A percentile compares a stretch with the other conserved stretches of the same genome.
phyloP scores from a whole-genome alignment of 2,888 invertebrate species.

The Sesia bembeciformis region DNA sequence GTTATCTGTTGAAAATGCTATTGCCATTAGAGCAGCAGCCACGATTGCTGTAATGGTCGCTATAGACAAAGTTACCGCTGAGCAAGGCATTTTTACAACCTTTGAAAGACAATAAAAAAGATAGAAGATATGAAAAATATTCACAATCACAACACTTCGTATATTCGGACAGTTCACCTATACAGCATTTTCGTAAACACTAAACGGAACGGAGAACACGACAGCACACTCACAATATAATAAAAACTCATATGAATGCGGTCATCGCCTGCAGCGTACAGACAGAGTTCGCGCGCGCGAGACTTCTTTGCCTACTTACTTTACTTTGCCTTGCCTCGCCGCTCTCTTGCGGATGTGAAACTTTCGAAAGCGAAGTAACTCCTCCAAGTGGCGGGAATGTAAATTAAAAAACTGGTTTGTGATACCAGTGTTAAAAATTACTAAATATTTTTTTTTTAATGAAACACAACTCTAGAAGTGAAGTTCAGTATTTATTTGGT shows the following conservation, averaged over 20 bases:
- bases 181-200: conserved; percentile 70
- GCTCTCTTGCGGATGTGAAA: conserved; percentile 74
- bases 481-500: too few relatives aligned
- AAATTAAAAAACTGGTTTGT: conserved; percentile 58
- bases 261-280: conserved; percentile 72
- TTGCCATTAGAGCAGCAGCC: conserved; percentile 92
- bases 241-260: conserved; percentile 70
- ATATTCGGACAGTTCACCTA: conserved; percentile 55
- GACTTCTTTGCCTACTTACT: conserved; percentile 62
- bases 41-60: conserved; percentile 97
- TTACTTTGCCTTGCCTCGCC: conserved; percentile 52
- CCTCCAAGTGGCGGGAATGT: conserved; percentile 70
- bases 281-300: conserved; percentile 71
- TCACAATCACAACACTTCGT: conserved; percentile 67
- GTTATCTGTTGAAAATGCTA: conserved; percentile 97
- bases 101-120: conserved; percentile 43
- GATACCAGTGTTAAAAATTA: conserved; percentile 27
- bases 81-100: conserved; percentile 88
- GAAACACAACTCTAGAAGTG: too few relatives aligned
- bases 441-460: not conserved
- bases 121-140: conserved; percentile 18
- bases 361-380: conserved; percentile 69
- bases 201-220: conserved; percentile 61
- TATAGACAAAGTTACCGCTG: conserved; percentile 94
- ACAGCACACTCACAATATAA: conserved; percentile 65